A percentile compares a stretch with the other conserved stretches of the same genome.
phyloP scores from a whole-genome alignment of 2,797 vertebrate genomes.

The Chaunax sp. region DNA sequence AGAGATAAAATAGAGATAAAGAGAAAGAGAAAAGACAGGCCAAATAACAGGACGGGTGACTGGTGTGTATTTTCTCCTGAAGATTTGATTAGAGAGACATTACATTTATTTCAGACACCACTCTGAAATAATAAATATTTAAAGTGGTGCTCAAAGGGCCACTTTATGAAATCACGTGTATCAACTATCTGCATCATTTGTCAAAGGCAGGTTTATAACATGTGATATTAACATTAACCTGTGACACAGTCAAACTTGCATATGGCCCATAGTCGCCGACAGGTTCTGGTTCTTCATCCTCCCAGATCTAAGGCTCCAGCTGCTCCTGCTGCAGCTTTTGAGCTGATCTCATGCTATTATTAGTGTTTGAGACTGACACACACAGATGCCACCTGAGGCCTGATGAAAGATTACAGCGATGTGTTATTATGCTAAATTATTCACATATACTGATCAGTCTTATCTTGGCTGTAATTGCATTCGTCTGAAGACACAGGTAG shows the following conservation, averaged over 20 bases:
- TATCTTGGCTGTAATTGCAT: slow-evolving; percentile 44
- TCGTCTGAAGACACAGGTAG: slow-evolving; percentile 38
- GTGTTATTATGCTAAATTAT: slow-evolving; percentile 57
- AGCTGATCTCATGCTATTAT: slow-evolving; percentile 44
- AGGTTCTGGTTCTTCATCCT: slow-evolving; percentile 4
- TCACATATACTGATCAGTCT: slow-evolving; percentile 56
- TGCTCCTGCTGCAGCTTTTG: slow-evolving; percentile 19
- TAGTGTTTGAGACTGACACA: slow-evolving; percentile 36
- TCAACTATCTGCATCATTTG: slow-evolving; percentile 6
- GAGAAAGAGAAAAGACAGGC: too few species aligned
- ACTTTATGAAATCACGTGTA: slow-evolving; percentile 47
- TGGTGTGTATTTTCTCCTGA: background rate
- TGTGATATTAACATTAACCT: slow-evolving; percentile 13
- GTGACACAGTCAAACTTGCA: slow-evolving; percentile 16
- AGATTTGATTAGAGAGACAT: too few species aligned
- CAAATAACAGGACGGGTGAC: too few species aligned
- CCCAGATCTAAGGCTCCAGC: slow-evolving; percentile 17
- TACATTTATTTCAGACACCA: background rate
- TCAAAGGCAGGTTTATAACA: slow-evolving; percentile 26
- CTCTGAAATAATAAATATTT: slow-evolving; percentile 24
- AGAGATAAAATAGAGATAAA: too few species aligned
- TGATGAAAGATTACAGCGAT: slow-evolving; percentile 56
- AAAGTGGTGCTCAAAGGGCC: slow-evolving; percentile 5
- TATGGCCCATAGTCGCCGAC: slow-evolving; percentile 11
- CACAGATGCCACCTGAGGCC: slow-evolving; percentile 56